Base-by-base conservation (phyloP, 2,113 vertebrate genomes). In the Sceloporus tristichus region DNA sequence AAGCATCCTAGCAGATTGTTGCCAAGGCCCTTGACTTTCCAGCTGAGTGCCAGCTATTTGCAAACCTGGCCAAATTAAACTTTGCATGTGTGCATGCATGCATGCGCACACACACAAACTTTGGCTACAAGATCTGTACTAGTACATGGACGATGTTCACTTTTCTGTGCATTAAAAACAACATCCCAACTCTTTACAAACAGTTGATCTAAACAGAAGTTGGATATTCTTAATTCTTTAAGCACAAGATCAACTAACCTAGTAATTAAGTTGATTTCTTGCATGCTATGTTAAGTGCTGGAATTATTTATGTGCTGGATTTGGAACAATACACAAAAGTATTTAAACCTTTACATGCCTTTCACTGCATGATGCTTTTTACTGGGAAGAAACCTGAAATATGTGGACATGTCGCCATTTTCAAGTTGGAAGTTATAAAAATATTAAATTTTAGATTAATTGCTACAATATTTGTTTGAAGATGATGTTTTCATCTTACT, bases 1-100 rank as follows among this genome's bases (percentile, higher is more conserved):
- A 38, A 88, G 68, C 29, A 80, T 77, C 71, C 62, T 85, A 77
- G 42, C 71, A 62, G 34, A 29, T 87, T 90, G 77, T 42, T 42
- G 71, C 34, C 9, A 56, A 54, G 23, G 71, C 82, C 14, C 29
- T 77, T 65, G 86, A 80, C 59, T 81, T 53, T 70, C 19, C 89
- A 62, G 71, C 77, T 10, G 18, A 82, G 66, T 74, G 75, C 40
- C 79, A 78, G 70, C n/a, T 68, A 79, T 79, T 90, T 80, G 68
- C 34, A 75, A 68, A 29, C 59, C 18, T 62, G 59, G 59, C 13
- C 59, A 62, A 62, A 16, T 62, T 62, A 62, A 62, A 62, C 18
- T 68, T 65, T 90, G 71, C n/a, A 62, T 40, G 7, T 68, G 65
- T 25, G 65, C 23, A 68, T 16, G 18, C 65, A 25, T 2, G 23